A percentile compares a stretch with the other conserved stretches of the same genome.
phyloP scores from a whole-genome alignment of 1,140 invertebrate species.

The Grapholita molesta region DNA sequence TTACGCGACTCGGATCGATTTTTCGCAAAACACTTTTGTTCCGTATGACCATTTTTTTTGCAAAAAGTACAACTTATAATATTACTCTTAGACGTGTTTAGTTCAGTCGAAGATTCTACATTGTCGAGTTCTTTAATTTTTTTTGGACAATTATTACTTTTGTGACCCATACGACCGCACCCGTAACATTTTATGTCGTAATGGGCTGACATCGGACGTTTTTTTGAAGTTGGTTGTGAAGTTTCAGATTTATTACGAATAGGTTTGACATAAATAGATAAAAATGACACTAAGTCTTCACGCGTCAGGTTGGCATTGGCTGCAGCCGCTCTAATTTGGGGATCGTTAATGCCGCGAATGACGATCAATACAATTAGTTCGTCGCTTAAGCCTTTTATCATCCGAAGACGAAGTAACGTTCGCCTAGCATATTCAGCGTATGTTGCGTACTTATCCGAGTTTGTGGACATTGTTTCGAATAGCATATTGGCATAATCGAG shows the following conservation, averaged over 20 bases:
- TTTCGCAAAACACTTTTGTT: no score
- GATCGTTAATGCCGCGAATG: constrained; percentile 22
- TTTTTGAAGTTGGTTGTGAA: no score
- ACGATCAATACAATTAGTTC: constrained; percentile 21
- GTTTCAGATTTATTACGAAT: no score
- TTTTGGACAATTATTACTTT: neutral
- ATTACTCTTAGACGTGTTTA: no score
- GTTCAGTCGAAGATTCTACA: no score
- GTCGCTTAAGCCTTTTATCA: constrained; percentile 22
- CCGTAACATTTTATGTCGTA: constrained; percentile 18
- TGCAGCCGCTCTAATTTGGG: constrained; percentile 28
- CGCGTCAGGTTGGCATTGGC: constrained; percentile 25
- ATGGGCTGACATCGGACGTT: neutral
- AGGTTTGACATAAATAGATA: constrained; percentile 27
- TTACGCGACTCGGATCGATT: no score
- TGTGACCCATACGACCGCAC: constrained; percentile 9
- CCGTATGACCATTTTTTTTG: no score
- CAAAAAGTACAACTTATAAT: no score
- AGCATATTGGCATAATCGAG: constrained; percentile 6
- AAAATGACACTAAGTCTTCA: constrained; percentile 21
- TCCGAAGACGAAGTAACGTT: neutral
- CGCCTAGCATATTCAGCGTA: constrained; percentile 21
- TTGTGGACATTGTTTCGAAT: neutral
- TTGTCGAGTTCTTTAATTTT: constrained; percentile 20
- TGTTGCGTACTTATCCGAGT: constrained; percentile 9